These are phyloP conservation scores for Crotalus tigris DNA, from an alignment of 2,113 vertebrate genomes.

Conservation along the genomic window DNA sequence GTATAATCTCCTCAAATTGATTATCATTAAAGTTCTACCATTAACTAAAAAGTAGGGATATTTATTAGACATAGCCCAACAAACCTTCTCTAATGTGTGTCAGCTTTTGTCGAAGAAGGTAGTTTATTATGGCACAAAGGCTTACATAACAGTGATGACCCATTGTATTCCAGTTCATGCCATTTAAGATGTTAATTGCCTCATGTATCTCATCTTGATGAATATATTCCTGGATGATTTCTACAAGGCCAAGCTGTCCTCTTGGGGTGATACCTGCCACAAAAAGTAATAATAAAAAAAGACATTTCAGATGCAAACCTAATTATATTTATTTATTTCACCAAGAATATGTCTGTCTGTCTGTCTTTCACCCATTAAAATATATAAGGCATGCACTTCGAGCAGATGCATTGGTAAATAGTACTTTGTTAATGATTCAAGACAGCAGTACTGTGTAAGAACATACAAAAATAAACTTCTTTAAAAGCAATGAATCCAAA, in stretches of 20 bases:
- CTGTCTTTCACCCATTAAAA: neutral
- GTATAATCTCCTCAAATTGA: neutral
- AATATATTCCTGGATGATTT: constrained; percentile 85
- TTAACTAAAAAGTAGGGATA: constrained; percentile 4
- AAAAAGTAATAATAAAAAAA: neutral
- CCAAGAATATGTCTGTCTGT: neutral
- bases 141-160: constrained; percentile 79
- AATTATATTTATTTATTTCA: neutral
- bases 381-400: neutral
- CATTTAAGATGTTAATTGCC: constrained; percentile 82
- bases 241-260: constrained; percentile 77
- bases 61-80: neutral
- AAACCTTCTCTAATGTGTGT: constrained; percentile 83
- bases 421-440: neutral
- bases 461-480: neutral
- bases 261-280: constrained; percentile 79
- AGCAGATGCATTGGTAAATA: neutral
- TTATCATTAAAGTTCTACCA: neutral
- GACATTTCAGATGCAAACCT: neutral
- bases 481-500: neutral
- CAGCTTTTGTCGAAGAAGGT: constrained; percentile 88
- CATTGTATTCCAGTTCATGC: constrained; percentile 89
- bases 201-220: constrained; percentile 75
- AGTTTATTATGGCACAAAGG: constrained; percentile 82
- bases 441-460: neutral